Conservation (phyloP, 92 coral and sea anemone genomes). For the Epizoanthus ramosus region DNA sequence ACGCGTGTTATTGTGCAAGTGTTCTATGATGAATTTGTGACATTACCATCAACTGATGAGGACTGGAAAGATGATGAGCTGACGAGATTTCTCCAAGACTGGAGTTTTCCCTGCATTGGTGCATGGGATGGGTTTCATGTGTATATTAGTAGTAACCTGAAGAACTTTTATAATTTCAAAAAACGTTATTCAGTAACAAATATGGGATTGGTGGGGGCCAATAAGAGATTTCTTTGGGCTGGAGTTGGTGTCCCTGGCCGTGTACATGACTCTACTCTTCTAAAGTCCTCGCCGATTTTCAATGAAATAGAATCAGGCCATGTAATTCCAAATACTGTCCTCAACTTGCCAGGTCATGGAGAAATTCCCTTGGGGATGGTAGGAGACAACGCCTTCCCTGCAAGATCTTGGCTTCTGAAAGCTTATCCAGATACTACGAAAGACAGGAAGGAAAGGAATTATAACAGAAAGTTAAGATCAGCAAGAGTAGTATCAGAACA, state of each 20-base stretch:
- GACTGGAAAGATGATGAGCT: constrained; percentile 45
- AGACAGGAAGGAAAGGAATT: constrained; percentile 5
- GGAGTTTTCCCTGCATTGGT: constrained; percentile 49
- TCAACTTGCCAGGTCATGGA: constrained; percentile 5
- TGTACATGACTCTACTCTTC: constrained; percentile 45
- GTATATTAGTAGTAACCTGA: constrained; percentile 25
- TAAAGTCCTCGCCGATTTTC: not conserved
- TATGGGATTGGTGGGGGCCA: constrained; percentile 45
- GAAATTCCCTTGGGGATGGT: constrained; percentile 19
- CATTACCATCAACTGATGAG: constrained; percentile 47
- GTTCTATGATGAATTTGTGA: constrained; percentile 49
- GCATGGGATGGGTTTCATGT: constrained; percentile 56
- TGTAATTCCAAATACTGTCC: no score
- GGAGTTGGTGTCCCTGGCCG: constrained; percentile 45
- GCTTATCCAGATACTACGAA: constrained; percentile 35
- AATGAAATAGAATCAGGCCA: no score
- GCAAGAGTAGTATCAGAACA: constrained; percentile 54
- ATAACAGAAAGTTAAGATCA: constrained; percentile 35
- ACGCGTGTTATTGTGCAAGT: constrained; percentile 18
- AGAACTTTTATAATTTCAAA: not conserved
- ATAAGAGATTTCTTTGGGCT: constrained; percentile 58
- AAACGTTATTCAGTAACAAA: constrained; percentile 30
- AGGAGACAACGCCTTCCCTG: constrained; percentile 28
- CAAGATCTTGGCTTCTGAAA: constrained; percentile 26
- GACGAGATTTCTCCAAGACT: constrained; percentile 37